Base-by-base conservation (phyloP, 2,797 vertebrate genomes). In the Otolemur crassicaudatus region DNA sequence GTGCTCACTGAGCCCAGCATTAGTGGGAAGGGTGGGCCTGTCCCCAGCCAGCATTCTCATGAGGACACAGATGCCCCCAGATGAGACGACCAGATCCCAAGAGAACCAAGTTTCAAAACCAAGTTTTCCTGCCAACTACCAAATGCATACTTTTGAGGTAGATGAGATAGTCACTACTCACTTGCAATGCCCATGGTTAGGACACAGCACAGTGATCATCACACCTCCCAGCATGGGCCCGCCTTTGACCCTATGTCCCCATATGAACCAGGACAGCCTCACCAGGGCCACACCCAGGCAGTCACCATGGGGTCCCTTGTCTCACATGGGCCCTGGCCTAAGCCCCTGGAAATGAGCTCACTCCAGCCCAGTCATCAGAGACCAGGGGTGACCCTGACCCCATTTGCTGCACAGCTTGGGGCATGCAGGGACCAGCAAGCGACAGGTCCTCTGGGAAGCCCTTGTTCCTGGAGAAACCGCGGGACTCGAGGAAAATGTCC, bases 321-420 rank as follows among this genome's bases (percentile, higher is more conserved):
- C 37, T 49, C 80, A 46, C 1, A 0, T 2, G n/a, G 27, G 1
- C 23, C 58, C 2, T n/a, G n/a, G n/a, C n/a, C n/a, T n/a, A n/a
- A 9, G 61, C 46, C 60, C 27, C n/a, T 67, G 61, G 49, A n/a
- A 23, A 14, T 46, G 34, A 92, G 20, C 20, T 76, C 79, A 86
- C 29, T 7, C 19, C 34, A 27, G 17, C 31, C 37, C 37, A 60
- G 27, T 67, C 4, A 1, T 1, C 22, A 87, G 29, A 83, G 13
- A 23, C 43, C 1, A 1, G 4, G 4, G 10, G 23, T 37, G 70
- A 61, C 16, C 19, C 7, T 7, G 1, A 22, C 3, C 5, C 4
- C 2, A 5, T 49, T 75, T 81, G 61, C 43, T 5, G 8, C 58
- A 56, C 8, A 53, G 12, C 27, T 40, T 13, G 13, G 9, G 4